Base-by-base conservation (phyloP, 2,797 vertebrate species). In the Micropoecilia bifurca region DNA sequence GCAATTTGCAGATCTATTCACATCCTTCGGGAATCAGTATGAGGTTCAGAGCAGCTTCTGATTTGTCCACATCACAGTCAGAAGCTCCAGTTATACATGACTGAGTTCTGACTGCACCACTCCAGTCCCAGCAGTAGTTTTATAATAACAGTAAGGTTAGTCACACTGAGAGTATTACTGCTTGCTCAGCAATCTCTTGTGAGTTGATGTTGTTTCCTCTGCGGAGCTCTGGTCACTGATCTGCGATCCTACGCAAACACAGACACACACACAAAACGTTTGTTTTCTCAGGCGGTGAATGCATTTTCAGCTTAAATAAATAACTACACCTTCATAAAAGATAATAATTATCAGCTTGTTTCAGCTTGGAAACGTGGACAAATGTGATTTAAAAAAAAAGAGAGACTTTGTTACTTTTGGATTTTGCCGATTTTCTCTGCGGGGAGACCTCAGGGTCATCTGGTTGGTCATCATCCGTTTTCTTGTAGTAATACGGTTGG, bases 401-500 rank as follows among this genome's bases (percentile, higher is more conserved):
- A 59, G 57, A 71, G 36, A 39, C 68, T 14, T 25, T 6, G 18
- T 76, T 78, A 88, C 88, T 91, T 43, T 76, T 74, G 20, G 12
- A 28, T 36, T 48, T 20, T 13, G 39, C 73, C 0, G 53, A 18
- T 2, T 75, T 10, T 20, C 46, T 75, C 63, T 0, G 4, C 28
- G 3, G 25, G n/a, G 79, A 71, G 4, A 33, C 13, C 69, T 93
- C 90, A 12, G 48, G 80, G 74, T 92, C 87, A 45, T 96, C 95
- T 73, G 88, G 85, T 75, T 95, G 95, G 69, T 59, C 82, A 12
- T 95, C 94, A 66, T 96, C 96, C 68, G 88, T 90, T 84, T 96
- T 96, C 91, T 96, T 96, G 68, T 96, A 96, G 81, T 95, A 96
- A 82, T 96, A 96, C 3, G 94, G 86, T 76, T 95, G 85, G 84